Conservation (phyloP, 2,113 vertebrate genomes). For the Strix uralensis region DNA sequence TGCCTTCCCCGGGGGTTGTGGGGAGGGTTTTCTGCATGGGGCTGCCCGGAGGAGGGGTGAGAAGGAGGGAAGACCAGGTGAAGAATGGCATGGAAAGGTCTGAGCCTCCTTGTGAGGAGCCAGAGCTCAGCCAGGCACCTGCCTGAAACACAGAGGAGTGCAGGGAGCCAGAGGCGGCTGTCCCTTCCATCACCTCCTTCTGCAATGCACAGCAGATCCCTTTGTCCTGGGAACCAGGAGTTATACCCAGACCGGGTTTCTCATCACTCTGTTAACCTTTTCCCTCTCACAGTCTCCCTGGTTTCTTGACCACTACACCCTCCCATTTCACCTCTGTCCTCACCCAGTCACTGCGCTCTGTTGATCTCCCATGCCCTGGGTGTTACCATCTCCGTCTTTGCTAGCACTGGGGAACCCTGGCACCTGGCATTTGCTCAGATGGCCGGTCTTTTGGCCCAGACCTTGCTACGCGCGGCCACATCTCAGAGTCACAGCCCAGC, state of each 20-base stretch:
- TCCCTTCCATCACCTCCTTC: not conserved
- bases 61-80: not conserved
- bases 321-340: not conserved
- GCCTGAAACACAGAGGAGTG: not conserved
- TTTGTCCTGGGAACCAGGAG: conserved; percentile 8
- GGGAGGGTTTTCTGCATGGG: not conserved
- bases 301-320: not conserved
- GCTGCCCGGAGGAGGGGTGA: not conserved
- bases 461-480: not conserved
- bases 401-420: not conserved
- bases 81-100: not conserved
- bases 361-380: not conserved
- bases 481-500: not conserved
- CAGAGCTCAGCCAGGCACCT: not conserved
- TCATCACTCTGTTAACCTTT: not conserved
- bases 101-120: not conserved
- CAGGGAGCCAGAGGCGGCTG: conserved; percentile 11
- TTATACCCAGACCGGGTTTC: not conserved
- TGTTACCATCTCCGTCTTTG: not conserved
- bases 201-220: conserved; percentile 22
- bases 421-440: not conserved
- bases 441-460: not conserved
- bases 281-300: not conserved
- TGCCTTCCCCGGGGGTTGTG: not conserved
- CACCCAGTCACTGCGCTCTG: not conserved